A percentile compares a stretch with the other conserved stretches of the same genome.
Evolutionary conservation across 2,113 vertebrate species (phyloP).

Genomic region (Asarcornis scutulata): DNA sequence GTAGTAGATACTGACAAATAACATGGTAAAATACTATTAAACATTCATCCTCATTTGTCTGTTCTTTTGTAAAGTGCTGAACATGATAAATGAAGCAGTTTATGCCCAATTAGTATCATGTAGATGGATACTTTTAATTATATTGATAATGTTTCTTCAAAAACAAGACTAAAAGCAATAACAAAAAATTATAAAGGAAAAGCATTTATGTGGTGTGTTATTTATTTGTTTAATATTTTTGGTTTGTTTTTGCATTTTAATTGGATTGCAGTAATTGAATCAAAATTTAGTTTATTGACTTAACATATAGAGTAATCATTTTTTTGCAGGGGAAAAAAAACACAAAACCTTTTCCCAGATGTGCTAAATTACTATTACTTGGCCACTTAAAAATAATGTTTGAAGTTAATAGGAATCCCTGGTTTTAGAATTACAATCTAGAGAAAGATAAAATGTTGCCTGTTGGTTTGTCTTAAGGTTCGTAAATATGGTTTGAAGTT

Average conservation of each 20-base stretch:
- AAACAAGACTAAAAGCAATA: not conserved
- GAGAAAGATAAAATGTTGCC: not conserved
- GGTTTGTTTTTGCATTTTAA: not conserved
- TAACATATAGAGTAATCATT: not conserved
- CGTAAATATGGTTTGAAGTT: not conserved
- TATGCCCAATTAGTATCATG: not conserved
- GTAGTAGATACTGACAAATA: not conserved
- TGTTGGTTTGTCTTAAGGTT: not conserved
- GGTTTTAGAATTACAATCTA: not conserved
- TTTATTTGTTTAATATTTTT: constrained; percentile 28
- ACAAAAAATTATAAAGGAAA: not conserved
- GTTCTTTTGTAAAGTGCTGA: not conserved
- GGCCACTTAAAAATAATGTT: not conserved
- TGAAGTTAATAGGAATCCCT: not conserved
- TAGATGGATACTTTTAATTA: not conserved
- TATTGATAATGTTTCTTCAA: not conserved
- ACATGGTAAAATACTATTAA: not conserved
- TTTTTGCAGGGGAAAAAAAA: not conserved
- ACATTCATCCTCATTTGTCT: not conserved
- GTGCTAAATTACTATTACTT: not conserved
- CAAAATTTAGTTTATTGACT: not conserved
- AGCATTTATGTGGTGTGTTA: not conserved
- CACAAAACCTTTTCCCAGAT: not conserved
- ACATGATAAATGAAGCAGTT: not conserved
- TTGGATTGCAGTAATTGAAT: not conserved